Evolutionary conservation across 2,888 invertebrate species (phyloP), one percentile per base, ranked within the genome.

Genomic region (Amphiduros pacificus): DNA sequence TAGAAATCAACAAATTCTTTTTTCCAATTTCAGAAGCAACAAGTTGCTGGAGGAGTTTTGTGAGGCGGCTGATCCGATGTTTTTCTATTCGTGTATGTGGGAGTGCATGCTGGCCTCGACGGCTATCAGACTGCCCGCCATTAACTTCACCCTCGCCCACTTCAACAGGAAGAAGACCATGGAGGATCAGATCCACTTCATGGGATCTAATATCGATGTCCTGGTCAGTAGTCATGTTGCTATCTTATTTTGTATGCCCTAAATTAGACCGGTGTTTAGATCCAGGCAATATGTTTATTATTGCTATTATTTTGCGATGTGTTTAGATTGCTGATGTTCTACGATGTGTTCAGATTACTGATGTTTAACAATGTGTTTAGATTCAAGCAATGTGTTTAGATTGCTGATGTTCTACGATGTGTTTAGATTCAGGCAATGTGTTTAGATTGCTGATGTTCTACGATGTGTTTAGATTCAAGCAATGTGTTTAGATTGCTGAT

Each of bases 11-110:
- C n/a, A n/a, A n/a, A n/a, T n/a, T n/a, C n/a, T n/a, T n/a, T 28
- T 44, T 56, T 20, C 29, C 28, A 26, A 14, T 50, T 61, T 5
- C 57, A 71, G 71, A 40, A 67, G 64, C 0, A 61, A 44, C 41
- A 50, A 48, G 11, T 82, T 91, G 60, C 77, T 91, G 65, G 88
- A 88, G 73, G 87, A 88, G 74, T 89, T 93, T 9, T 90, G 90
- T 75, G 87, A 88, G 55, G 89, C 90, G 40, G 91, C 92, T 14
- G 91, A 90, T 56, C 86, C 88, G 0, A 86, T 87, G 61, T 90
- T 89, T 79, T 94, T 94, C 84, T 94, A 92, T 83, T 90, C 91
- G 1, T 91, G 91, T 77, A 85, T 94, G 49, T 94, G 94, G 94
- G 90, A 92, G 77, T 91, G 92, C 76, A 87, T 94, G 55, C 87